phyloP scores from a whole-genome alignment of 2,797 vertebrate genomes.

The Phylloscopus collybita region DNA sequence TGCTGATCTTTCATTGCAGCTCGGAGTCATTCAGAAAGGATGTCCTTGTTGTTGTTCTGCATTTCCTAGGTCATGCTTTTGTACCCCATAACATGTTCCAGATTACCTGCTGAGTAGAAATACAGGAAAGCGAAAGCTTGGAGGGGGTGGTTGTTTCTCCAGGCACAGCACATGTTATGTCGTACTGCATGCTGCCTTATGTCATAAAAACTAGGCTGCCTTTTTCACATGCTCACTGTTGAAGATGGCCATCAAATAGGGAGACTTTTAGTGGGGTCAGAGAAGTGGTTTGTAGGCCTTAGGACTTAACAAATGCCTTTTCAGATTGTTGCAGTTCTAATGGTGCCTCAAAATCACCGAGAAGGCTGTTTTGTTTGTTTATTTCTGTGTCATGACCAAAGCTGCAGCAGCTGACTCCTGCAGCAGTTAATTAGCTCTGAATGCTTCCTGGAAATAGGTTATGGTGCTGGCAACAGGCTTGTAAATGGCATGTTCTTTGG shows the following conservation, averaged over 20 bases:
- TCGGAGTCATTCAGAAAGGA: background rate
- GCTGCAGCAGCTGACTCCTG: background rate
- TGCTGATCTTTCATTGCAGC: background rate
- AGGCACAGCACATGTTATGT: background rate
- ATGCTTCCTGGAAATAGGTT: slow-evolving; percentile 32
- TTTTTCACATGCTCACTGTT: background rate
- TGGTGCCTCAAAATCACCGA: background rate
- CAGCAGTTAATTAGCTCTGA: background rate
- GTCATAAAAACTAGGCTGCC: background rate
- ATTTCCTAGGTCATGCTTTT: background rate
- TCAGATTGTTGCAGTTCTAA: background rate
- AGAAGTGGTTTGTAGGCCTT: background rate
- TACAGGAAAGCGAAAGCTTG: background rate
- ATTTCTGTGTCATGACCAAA: background rate
- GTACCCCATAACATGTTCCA: background rate
- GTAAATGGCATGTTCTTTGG: background rate
- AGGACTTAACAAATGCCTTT: background rate
- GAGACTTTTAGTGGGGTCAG: accelerated
- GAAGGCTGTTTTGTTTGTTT: background rate
- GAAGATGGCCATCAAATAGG: background rate
- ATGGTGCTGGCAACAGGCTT: background rate
- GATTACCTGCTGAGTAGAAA: background rate
- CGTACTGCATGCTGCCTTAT: background rate
- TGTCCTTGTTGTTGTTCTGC: background rate
- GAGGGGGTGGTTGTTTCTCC: background rate